A percentile compares a stretch with the other conserved stretches of the same genome.
phyloP scores from a whole-genome alignment of 2,888 invertebrate species.

The Nipponacmea schrenckii region DNA sequence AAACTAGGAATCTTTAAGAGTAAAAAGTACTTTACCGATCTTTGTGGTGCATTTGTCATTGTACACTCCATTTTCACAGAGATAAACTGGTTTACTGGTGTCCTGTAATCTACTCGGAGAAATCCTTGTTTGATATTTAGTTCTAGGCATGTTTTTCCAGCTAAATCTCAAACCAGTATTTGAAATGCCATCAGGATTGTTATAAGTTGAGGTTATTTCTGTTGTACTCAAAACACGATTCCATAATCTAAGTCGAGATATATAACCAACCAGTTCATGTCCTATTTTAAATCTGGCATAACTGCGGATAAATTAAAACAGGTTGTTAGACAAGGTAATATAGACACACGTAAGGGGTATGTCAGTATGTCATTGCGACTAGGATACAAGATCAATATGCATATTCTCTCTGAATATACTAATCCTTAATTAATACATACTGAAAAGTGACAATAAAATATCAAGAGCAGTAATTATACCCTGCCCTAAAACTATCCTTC shows the following conservation, averaged over 20 bases:
- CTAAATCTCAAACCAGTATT: not conserved
- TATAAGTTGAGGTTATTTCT: not conserved
- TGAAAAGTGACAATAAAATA: no score
- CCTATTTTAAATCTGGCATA: no score
- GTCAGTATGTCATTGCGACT: no score
- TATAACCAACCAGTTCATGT: not conserved
- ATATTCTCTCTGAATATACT: not conserved
- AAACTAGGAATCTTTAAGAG: no score
- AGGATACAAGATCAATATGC: no score
- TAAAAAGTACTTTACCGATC: no score
- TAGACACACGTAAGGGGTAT: not conserved
- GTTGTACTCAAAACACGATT: not conserved
- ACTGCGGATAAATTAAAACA: no score
- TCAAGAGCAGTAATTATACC: no score
- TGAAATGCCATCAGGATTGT: not conserved
- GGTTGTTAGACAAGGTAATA: not conserved
- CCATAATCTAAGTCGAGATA: not conserved
- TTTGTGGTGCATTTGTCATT: not conserved
- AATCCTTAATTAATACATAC: not conserved
- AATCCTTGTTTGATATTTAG: not conserved
- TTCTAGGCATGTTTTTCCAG: not conserved
- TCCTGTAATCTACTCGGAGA: not conserved
- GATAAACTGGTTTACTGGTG: not conserved
- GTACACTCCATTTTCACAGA: not conserved
- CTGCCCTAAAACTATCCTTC: no score